phyloP scores from a whole-genome alignment of 2,888 invertebrate genomes.

The Coenonympha arcania region DNA sequence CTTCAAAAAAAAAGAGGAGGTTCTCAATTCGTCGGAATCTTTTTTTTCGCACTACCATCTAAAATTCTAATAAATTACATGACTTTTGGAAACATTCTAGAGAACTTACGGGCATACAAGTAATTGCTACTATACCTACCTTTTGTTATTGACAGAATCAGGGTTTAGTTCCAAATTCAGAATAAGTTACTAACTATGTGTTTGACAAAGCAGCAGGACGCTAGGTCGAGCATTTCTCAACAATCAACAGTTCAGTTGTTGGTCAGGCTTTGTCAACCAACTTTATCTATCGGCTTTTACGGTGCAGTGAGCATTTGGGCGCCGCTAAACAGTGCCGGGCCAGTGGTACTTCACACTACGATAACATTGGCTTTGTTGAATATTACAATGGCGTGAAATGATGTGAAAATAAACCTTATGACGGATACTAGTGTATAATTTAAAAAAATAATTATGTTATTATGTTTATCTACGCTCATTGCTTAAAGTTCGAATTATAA shows the following conservation, averaged over 20 bases:
- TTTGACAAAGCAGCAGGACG: background rate
- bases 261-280: background rate
- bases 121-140: too few relatives aligned
- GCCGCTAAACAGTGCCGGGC: background rate
- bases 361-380: background rate
- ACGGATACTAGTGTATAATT: background rate
- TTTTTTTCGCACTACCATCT: too few relatives aligned
- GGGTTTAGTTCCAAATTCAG: too few relatives aligned
- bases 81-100: too few relatives aligned
- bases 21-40: too few relatives aligned
- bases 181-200: background rate
- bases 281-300: conserved; percentile 5
- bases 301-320: background rate
- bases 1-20: too few relatives aligned
- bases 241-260: background rate
- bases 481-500: too few relatives aligned
- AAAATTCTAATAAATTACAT: too few relatives aligned
- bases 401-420: background rate
- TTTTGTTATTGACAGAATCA: too few relatives aligned
- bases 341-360: background rate
- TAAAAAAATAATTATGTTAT: background rate
- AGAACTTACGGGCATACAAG: too few relatives aligned
- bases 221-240: background rate
- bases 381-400: background rate
- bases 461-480: too few relatives aligned